Evolutionary conservation across 1,140 invertebrate species (phyloP).

Genomic region (Drosophila varians): DNA sequence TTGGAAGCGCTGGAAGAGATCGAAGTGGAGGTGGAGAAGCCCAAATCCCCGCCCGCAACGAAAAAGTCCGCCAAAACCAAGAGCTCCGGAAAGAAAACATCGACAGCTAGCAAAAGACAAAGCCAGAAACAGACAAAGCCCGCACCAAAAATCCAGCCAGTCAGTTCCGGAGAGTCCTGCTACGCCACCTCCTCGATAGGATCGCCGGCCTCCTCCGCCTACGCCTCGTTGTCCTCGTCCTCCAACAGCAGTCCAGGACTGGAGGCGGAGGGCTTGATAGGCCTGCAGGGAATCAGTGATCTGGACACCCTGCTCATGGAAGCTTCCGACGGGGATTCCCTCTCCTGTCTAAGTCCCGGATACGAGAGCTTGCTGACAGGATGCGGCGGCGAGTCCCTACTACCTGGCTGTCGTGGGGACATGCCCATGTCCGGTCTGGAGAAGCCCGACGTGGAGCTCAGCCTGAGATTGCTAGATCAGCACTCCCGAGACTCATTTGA

Average conservation of each 20-base stretch:
- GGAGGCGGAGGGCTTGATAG: slow-evolving; percentile 51
- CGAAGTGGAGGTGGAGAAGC: slow-evolving; percentile 30
- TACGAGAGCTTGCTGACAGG: slow-evolving; percentile 42
- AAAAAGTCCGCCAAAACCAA: slow-evolving; percentile 28
- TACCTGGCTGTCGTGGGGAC: slow-evolving; percentile 57
- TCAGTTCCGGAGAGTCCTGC: slow-evolving; percentile 60
- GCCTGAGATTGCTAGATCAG: slow-evolving; percentile 71
- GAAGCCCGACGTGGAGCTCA: slow-evolving; percentile 74
- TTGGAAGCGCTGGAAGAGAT: slow-evolving; percentile 18
- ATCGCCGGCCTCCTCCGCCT: slow-evolving; percentile 59
- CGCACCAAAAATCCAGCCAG: slow-evolving; percentile 2
- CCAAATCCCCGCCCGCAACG: neutral
- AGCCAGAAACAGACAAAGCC: slow-evolving; percentile 42
- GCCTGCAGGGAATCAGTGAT: slow-evolving; percentile 55
- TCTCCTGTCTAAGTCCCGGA: slow-evolving; percentile 79
- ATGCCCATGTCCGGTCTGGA: slow-evolving; percentile 63
- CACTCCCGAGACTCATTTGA: slow-evolving; percentile 69
- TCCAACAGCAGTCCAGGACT: slow-evolving; percentile 30
- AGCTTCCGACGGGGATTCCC: slow-evolving; percentile 85
- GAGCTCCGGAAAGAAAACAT: slow-evolving; percentile 33
- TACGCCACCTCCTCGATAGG: slow-evolving; percentile 66
- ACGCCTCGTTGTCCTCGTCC: slow-evolving; percentile 30
- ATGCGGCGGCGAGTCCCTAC: slow-evolving; percentile 15
- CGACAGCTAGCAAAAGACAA: slow-evolving; percentile 38
- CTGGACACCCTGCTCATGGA: slow-evolving; percentile 84